Evolutionary conservation across 2,113 vertebrate species (phyloP).

Genomic region (Arenaria interpres): DNA sequence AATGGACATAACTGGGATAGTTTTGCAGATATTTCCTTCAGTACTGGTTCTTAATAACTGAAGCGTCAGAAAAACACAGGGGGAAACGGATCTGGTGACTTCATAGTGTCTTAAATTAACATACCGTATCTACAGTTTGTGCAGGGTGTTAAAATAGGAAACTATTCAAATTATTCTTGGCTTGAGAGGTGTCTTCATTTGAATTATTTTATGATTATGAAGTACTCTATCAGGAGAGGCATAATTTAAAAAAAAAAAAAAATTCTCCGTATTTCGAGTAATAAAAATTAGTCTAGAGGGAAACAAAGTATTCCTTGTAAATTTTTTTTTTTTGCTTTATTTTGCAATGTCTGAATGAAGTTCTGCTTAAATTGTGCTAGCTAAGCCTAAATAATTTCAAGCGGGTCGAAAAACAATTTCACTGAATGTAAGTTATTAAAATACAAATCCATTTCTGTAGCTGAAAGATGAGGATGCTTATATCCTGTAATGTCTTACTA

Average conservation of each 20-base stretch:
- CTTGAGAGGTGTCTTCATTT: constrained; percentile 33
- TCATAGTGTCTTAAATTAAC: constrained; percentile 46
- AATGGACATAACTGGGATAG: constrained; percentile 36
- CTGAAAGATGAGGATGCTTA: neutral
- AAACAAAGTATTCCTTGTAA: constrained; percentile 60
- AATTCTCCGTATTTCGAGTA: constrained; percentile 37
- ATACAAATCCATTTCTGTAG: neutral
- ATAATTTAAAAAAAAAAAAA: neutral
- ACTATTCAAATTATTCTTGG: constrained; percentile 7
- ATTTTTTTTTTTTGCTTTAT: constrained; percentile 51
- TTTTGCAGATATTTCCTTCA: constrained; percentile 50
- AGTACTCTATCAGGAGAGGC: constrained; percentile 37
- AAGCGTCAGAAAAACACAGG: constrained; percentile 15
- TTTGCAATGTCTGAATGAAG: constrained; percentile 56
- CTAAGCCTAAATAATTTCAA: constrained; percentile 45
- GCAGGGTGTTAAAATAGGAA: constrained; percentile 8
- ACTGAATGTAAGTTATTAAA: constrained; percentile 25
- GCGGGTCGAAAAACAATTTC: constrained; percentile 40
- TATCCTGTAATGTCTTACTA: neutral
- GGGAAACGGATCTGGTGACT: constrained; percentile 34
- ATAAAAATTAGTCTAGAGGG: constrained; percentile 64
- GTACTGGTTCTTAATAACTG: constrained; percentile 32
- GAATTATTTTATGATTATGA: neutral
- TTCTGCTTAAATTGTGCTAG: constrained; percentile 40
- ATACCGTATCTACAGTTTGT: constrained; percentile 24